Evolutionary conservation across 2,113 vertebrate species (phyloP).

Genomic region (Alaudala cheleensis): DNA sequence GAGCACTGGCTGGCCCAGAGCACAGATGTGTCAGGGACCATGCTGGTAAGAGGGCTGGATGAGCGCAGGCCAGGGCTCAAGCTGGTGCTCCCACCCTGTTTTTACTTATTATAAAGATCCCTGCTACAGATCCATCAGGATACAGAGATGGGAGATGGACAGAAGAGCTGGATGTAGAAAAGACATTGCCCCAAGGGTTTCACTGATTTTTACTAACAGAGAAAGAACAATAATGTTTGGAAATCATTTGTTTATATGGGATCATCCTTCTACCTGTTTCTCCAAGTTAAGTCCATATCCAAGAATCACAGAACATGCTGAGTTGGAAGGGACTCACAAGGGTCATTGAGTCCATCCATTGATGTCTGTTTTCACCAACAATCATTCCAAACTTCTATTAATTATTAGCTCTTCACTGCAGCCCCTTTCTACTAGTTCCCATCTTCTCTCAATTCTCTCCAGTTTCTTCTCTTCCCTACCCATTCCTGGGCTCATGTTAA

Average conservation of each 20-base stretch:
- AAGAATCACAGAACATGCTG: background rate
- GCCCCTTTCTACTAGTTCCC: background rate
- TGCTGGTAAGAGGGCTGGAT: accelerated
- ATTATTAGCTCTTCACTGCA: background rate
- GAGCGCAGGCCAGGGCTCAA: background rate
- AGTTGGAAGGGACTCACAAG: background rate
- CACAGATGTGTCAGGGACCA: background rate
- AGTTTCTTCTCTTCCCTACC: background rate
- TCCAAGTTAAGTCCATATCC: background rate
- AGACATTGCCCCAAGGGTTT: background rate
- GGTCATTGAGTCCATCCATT: background rate
- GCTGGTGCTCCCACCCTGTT: background rate
- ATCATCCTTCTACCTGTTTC: background rate
- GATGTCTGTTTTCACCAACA: background rate
- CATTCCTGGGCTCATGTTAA: background rate
- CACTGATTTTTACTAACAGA: background rate
- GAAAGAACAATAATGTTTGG: background rate
- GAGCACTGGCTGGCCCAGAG: background rate
- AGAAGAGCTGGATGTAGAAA: background rate
- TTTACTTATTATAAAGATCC: background rate
- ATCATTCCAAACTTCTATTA: background rate
- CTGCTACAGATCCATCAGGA: background rate
- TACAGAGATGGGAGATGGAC: background rate
- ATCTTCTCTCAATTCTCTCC: background rate
- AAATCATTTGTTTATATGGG: background rate